Base-by-base conservation (phyloP, 2,797 vertebrate species). In the Paramormyrops hopkinsi region DNA sequence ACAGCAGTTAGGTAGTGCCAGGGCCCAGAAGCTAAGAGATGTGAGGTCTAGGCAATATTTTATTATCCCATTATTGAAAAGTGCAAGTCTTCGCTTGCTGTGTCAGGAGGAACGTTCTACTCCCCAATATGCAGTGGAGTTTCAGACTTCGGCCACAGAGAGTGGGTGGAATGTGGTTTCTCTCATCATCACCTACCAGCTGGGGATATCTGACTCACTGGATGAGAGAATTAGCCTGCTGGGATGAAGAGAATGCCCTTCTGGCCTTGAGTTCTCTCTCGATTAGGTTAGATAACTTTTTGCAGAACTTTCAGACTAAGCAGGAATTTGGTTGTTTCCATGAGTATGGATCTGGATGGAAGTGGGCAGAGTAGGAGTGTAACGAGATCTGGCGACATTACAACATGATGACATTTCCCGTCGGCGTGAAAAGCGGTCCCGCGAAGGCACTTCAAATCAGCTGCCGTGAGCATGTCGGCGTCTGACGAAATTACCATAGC, bases 151-250 rank as follows among this genome's bases (percentile, higher is more conserved):
- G 69, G 65, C 69, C 69, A 76, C 14, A 76, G 33, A 76, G 69
- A 76, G 76, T 82, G 76, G 76, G 76, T 46, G 76, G 76, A 44
- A 82, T 19, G 29, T 76, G 69, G 33, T 76, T 41, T 82, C 41
- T 44, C 76, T 82, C 17, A 44, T 82, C 84, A 86, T 4, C 41
- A 82, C 37, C 41, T 82, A n/a, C 41, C 19, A 22, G 41, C 76
- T 11, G 76, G 76, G 76, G 19, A 50, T 51, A 37, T 86, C 46
- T 86, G 84, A 82, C 41, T 82, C 69, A 46, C 29, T 44, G 76
- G n/a, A 46, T 46, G 76, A 82, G 76, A 44, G 41, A 82, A 82
- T 82, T 82, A 82, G 76, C 76, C 41, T n/a, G 76, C 76, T 46
- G 19, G 76, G 76, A 44, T 46, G 41, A 41, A 76, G 69, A 46